Evolutionary conservation across 1,140 invertebrate genomes (phyloP), one percentile per base, ranked within the genome.

Genomic region (Medauroidea extradentata): DNA sequence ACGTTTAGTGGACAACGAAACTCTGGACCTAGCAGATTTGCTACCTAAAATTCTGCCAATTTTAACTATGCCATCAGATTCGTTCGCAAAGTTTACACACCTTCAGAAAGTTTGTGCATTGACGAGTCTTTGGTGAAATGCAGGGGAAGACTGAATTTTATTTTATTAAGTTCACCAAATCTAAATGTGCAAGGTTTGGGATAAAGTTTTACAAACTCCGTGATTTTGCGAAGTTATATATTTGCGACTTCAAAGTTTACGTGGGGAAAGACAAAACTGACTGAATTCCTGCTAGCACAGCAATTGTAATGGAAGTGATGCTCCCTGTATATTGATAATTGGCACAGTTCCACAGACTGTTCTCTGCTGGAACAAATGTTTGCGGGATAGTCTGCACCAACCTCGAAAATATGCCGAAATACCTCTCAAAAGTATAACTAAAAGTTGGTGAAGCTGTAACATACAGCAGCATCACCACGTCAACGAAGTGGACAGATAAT

Each of bases 191-290:
- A 23, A 59, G 57, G 57, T 62, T 62, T 54, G 44, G 44, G 5
- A 16, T 60, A 13, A 62, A 62, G 18, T 49, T 59, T 42, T 62
- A 59, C 19, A 59, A 59, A 62, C 23, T 62, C 2, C 53, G 44
- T 60, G 61, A 62, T 59, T 62, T 42, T 0, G 16, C 53, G 16
- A 7, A 56, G 0, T 16, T 25, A 49, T 62, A 62, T 18, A 55
- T 59, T 49, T 34, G 59, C 9, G 51, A 54, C 25, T 59, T 62
- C 50, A 59, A 54, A 11, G 42, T 61, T 46, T 59, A 60, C 54
- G 16, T 55, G 25, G 51, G 44, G 46, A 62, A 55, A 55, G 51
- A 62, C 21, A 59, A 61, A 39, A 51, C 41, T 25, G 55, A n/a
- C n/a, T n/a, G n/a, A n/a, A n/a, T n/a, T n/a, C n/a, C n/a, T n/a